phyloP scores from a whole-genome alignment of 2,797 vertebrate species.

The Nannoperca obscura region DNA sequence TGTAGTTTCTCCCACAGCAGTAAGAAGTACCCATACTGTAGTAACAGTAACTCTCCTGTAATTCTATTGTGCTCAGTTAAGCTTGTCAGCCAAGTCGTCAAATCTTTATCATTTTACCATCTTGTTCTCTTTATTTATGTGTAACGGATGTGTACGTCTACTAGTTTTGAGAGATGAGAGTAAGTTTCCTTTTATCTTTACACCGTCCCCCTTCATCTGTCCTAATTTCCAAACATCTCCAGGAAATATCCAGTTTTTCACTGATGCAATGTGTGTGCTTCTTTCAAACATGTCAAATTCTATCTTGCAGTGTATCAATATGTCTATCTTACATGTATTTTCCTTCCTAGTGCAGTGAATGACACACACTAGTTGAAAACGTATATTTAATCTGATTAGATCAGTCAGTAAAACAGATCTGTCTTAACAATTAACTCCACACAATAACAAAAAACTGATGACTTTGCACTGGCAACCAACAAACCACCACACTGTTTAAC shows the following conservation, averaged over 20 bases:
- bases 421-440: neutral
- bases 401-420: neutral
- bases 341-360: neutral
- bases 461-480: slow-evolving; percentile 6
- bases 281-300: slow-evolving; percentile 18
- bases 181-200: slow-evolving; percentile 18
- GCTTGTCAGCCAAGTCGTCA: neutral
- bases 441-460: slow-evolving; percentile 8
- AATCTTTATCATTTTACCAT: neutral
- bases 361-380: neutral
- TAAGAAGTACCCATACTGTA: neutral
- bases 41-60: neutral
- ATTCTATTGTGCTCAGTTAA: neutral
- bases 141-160: neutral
- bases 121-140: neutral
- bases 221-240: slow-evolving; percentile 32
- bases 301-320: neutral
- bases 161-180: neutral
- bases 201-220: slow-evolving; percentile 27
- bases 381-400: neutral
- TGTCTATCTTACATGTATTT: neutral
- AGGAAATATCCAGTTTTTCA: slow-evolving; percentile 43
- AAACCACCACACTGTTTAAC: slow-evolving; percentile 13
- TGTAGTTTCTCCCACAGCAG: neutral
- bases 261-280: slow-evolving; percentile 55